A percentile compares a stretch with the other conserved stretches of the same genome.
Evolutionary conservation across 1,140 invertebrate species (phyloP).

Genomic region (Hirudo medicinalis): DNA sequence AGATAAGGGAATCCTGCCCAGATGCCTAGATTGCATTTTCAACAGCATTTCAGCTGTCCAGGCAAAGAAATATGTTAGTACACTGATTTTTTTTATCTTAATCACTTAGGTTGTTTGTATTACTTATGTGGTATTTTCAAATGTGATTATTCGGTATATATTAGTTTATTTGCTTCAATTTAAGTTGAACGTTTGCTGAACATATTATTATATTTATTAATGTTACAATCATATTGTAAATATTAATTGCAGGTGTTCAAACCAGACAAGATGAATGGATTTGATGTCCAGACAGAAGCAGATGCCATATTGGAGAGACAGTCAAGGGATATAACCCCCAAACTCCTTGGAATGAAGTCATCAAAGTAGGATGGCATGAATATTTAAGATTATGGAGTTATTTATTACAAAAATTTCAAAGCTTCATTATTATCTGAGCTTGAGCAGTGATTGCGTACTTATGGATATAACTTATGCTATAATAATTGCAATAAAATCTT

Average conservation of each 20-base stretch:
- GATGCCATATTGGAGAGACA: conserved; percentile 72
- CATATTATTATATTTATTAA: not conserved
- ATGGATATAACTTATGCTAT: too few species aligned
- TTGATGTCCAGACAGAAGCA: conserved; percentile 70
- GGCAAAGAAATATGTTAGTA: conserved; percentile 42
- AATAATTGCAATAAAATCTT: too few species aligned
- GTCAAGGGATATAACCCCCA: conserved; percentile 36
- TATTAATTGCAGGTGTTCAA: conserved; percentile 62
- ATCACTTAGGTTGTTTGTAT: not conserved
- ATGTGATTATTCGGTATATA: not conserved
- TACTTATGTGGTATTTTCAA: not conserved
- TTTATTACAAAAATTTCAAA: too few species aligned
- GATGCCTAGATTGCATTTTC: conserved; percentile 79
- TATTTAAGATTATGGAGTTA: too few species aligned
- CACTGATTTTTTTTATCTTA: not conserved
- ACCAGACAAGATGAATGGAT: conserved; percentile 81
- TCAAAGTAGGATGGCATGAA: not conserved
- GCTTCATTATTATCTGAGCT: too few species aligned
- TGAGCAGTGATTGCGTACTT: too few species aligned
- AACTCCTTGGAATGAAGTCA: conserved; percentile 30
- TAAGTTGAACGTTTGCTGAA: not conserved
- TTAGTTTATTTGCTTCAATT: not conserved
- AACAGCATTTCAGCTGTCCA: conserved; percentile 61
- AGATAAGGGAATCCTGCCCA: conserved; percentile 70
- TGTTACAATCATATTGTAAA: too few species aligned